Evolutionary conservation across 1,140 invertebrate species (phyloP).

Genomic region (Cecropterus lyciades): DNA sequence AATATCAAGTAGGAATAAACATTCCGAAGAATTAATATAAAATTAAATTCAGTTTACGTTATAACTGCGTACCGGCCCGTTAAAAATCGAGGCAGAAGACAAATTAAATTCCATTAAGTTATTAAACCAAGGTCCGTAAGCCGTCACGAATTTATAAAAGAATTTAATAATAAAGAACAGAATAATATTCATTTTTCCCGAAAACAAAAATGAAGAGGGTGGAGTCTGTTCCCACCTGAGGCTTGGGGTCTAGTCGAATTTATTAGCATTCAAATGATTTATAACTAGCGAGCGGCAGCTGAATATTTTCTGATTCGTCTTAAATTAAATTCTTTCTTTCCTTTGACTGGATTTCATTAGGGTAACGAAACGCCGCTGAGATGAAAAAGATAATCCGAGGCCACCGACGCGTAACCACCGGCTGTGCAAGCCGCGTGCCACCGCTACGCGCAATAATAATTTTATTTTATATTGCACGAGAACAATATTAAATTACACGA

Average conservation of each 20-base stretch:
- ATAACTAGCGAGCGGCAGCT: slow-evolving; percentile 81
- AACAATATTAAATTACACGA: too few species aligned
- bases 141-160: slow-evolving; percentile 64
- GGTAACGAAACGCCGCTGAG: slow-evolving; percentile 72
- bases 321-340: slow-evolving; percentile 84
- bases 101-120: slow-evolving; percentile 74
- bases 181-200: slow-evolving; percentile 72
- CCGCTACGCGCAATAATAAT: slow-evolving; percentile 19
- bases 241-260: slow-evolving; percentile 74
- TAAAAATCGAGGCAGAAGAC: slow-evolving; percentile 48
- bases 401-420: slow-evolving; percentile 27
- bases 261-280: slow-evolving; percentile 84
- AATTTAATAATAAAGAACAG: slow-evolving; percentile 77
- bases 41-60: too few species aligned
- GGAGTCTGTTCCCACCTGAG: slow-evolving; percentile 73
- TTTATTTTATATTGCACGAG: too few species aligned
- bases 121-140: slow-evolving; percentile 71
- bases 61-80: not conserved
- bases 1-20: too few species aligned
- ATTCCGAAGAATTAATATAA: too few species aligned
- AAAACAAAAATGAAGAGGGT: slow-evolving; percentile 73
- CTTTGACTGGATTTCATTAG: slow-evolving; percentile 81
- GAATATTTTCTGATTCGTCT: slow-evolving; percentile 83
- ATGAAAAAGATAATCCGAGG: slow-evolving; percentile 75
- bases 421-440: slow-evolving; percentile 39